Conservation (phyloP, 2,888 invertebrate genomes). For the Chrysodeixis includens region DNA sequence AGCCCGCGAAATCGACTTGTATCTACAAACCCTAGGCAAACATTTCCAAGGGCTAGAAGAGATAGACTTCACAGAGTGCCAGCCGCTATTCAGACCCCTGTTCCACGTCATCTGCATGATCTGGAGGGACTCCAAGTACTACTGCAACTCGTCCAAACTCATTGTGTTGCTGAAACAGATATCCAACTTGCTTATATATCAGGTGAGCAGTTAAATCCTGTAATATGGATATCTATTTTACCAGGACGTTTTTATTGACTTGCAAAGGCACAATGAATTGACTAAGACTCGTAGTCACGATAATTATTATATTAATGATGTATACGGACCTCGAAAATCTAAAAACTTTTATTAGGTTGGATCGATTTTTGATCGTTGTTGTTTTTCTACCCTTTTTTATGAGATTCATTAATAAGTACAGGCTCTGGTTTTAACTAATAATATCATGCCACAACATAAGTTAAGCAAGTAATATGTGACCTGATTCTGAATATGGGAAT, state of each 20-base stretch:
- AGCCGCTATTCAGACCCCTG: slow-evolving; percentile 93
- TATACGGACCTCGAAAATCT: no score
- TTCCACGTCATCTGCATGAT: slow-evolving; percentile 96
- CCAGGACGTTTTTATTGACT: no score
- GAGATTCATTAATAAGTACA: no score
- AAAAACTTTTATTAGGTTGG: no score
- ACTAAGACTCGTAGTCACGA: no score
- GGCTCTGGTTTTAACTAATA: no score
- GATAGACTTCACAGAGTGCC: slow-evolving; percentile 95
- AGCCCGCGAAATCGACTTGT: slow-evolving; percentile 96
- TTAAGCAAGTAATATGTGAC: no score
- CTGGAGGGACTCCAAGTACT: slow-evolving; percentile 97
- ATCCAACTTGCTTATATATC: slow-evolving; percentile 96
- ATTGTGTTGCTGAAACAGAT: slow-evolving; percentile 97
- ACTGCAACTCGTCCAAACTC: slow-evolving; percentile 96
- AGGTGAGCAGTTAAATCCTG: slow-evolving; percentile 87
- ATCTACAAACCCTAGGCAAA: slow-evolving; percentile 94
- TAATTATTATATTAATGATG: no score
- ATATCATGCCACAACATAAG: no score
- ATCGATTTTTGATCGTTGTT: no score
- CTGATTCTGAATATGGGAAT: background rate
- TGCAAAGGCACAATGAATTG: no score
- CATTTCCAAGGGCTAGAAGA: slow-evolving; percentile 95
- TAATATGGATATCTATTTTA: background rate
- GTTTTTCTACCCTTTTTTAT: no score